phyloP scores from a whole-genome alignment of 1,140 invertebrate species.

The Penaeus japonicus region DNA sequence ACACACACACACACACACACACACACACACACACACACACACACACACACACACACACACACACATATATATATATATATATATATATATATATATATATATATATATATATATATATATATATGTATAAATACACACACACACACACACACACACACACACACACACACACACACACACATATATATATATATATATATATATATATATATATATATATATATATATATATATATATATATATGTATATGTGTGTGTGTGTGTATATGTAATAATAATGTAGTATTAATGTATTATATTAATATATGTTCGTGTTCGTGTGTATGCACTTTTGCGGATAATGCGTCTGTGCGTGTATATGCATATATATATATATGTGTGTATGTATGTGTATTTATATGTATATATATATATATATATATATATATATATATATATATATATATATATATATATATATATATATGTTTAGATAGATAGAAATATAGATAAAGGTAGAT shows the following conservation, averaged over 20 bases:
- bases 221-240: too few species aligned
- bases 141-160: too few species aligned
- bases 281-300: not conserved
- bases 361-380: not conserved
- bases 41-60: too few species aligned
- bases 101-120: too few species aligned
- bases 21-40: too few species aligned
- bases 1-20: too few species aligned
- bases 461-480: not conserved
- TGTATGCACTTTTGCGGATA: not conserved
- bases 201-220: too few species aligned
- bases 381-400: not conserved
- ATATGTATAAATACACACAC: too few species aligned
- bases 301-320: not conserved
- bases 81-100: too few species aligned
- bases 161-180: too few species aligned
- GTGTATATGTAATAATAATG: not conserved
- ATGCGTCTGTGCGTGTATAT: not conserved
- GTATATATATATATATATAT: conserved; percentile 1
- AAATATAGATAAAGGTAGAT: not conserved
- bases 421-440: not conserved
- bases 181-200: too few species aligned
- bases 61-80: too few species aligned
- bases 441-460: not conserved
- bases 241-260: not conserved